Evolutionary conservation across 2,113 vertebrate genomes (phyloP), one percentile per base, ranked within the genome.

Genomic region (Scolopax mira): DNA sequence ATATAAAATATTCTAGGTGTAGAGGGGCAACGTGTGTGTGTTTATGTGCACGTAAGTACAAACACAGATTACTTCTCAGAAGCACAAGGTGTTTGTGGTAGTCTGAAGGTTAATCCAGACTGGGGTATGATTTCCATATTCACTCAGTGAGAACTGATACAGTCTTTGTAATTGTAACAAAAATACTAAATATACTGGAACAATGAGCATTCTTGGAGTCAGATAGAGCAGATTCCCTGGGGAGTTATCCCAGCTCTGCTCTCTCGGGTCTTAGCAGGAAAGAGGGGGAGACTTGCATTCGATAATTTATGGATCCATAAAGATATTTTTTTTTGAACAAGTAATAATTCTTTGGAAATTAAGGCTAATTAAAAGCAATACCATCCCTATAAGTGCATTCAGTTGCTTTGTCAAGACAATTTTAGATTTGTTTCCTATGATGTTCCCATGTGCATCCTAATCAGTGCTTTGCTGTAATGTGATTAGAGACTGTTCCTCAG

Each of bases 361-460:
- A 82, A 49, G 46, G 48, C 77, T 93, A 92, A 95, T 94, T 91
- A 94, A 94, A 97, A 94, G 95, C 91, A 57, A 79, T 89, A 64
- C 48, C n/a, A 11, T 82, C 85, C 87, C 54, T 93, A 57, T 58
- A 88, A 91, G 91, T 91, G 54, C 67, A 39, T 85, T 78, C 55
- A 25, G 91, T 81, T 85, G 49, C 81, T 95, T 77, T 85, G 66
- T 85, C 66, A 77, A 77, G 89, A 64, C 74, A 85, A 82, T 92
- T 93, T 82, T 67, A 2, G 72, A 23, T 91, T 92, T 79, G 70
- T 85, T 90, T 85, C 80, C 66, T 77, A 8, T 70, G 87, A 69
- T 71, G 64, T 44, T 95, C 55, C 85, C 55, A 46, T 10, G 60
- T 74, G 79, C 51, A 57, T 85, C 88, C 85, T 81, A 13, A 74